Evolutionary conservation across 2,113 vertebrate genomes (phyloP).

Genomic region (Numenius arquata): DNA sequence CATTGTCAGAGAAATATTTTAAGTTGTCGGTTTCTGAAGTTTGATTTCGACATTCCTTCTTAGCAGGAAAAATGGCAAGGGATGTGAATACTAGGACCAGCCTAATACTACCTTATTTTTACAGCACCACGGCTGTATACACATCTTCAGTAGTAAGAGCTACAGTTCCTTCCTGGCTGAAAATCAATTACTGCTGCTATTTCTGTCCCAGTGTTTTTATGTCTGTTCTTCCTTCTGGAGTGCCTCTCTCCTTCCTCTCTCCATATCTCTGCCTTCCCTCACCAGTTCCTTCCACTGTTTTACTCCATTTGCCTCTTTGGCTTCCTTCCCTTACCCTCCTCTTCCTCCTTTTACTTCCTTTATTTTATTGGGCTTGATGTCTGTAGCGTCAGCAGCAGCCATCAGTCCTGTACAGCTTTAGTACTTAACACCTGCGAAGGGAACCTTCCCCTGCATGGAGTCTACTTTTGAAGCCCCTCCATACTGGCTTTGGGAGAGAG

Average conservation of each 20-base stretch:
- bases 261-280: background rate
- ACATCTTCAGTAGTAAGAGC: background rate
- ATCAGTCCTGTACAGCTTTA: background rate
- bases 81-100: background rate
- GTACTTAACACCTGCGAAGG: background rate
- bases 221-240: background rate
- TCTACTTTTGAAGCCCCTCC: background rate
- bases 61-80: background rate
- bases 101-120: background rate
- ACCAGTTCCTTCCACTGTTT: background rate
- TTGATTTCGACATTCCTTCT: background rate
- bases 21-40: background rate
- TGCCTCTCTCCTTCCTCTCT: background rate
- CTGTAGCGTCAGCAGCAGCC: background rate
- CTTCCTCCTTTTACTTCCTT: background rate
- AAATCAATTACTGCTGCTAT: background rate
- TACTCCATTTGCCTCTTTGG: background rate
- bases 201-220: background rate
- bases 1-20: background rate
- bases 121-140: background rate
- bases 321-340: background rate
- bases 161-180: background rate
- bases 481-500: background rate
- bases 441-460: background rate
- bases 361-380: background rate